Conservation (phyloP, 2,797 vertebrate genomes). For the Nyctibius grandis region DNA sequence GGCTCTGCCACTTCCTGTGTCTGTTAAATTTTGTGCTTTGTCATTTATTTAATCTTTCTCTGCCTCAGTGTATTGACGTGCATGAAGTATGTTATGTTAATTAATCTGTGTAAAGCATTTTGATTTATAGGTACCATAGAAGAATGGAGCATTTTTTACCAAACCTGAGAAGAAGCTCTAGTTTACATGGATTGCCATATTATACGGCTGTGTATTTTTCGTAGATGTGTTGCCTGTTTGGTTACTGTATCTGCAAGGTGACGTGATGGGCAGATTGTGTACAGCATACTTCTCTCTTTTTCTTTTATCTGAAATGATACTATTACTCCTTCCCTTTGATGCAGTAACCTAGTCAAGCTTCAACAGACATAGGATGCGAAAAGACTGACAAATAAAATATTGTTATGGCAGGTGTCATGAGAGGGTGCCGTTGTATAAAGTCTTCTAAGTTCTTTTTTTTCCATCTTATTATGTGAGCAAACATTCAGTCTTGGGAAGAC, state of each 20-base stretch:
- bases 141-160: not conserved
- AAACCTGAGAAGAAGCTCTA: not conserved
- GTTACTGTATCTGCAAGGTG: not conserved
- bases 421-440: not conserved
- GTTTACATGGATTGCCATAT: not conserved
- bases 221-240: not conserved
- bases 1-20: not conserved
- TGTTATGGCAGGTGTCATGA: conserved; percentile 36
- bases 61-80: not conserved
- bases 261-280: conserved; percentile 36
- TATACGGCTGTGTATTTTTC: not conserved
- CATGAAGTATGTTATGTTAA: not conserved
- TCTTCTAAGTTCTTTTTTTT: not conserved
- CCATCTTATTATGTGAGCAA: conserved; percentile 1
- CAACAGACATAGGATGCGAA: conserved; percentile 23
- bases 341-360: conserved; percentile 33
- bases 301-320: conserved; percentile 43
- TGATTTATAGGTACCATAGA: not conserved
- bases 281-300: conserved; percentile 1
- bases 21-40: not conserved
- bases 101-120: not conserved
- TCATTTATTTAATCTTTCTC: not conserved
- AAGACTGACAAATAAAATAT: conserved; percentile 53
- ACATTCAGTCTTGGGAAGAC: not conserved
- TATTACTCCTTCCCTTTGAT: conserved; percentile 43